Conservation (phyloP, 2,113 vertebrate species). For the Vidua chalybeata region DNA sequence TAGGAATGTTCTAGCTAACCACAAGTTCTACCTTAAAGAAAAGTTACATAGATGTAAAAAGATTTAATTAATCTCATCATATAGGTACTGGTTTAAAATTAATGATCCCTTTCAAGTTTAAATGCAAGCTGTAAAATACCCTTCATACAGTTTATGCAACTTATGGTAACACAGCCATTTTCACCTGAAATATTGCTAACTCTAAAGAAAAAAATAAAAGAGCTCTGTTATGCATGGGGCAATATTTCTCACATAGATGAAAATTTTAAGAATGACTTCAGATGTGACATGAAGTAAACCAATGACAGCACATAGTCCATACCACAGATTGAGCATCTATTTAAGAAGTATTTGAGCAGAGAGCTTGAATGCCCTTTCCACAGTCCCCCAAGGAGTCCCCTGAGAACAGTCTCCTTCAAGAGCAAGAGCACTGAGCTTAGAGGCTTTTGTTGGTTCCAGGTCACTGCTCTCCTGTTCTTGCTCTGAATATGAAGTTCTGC, state of each 20-base stretch:
- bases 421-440: background rate
- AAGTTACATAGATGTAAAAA: background rate
- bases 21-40: background rate
- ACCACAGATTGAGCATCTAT: background rate
- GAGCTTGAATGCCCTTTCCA: background rate
- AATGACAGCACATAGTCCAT: background rate
- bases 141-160: background rate
- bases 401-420: background rate
- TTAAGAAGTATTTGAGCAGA: background rate
- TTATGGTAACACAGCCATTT: background rate
- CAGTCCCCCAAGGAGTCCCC: background rate
- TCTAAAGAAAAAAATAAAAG: background rate
- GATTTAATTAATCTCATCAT: background rate
- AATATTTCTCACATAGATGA: background rate
- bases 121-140: background rate
- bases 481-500: background rate
- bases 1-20: background rate
- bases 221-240: background rate
- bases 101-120: background rate
- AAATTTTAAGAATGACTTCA: background rate
- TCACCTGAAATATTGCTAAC: background rate
- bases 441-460: background rate
- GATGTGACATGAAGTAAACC: background rate
- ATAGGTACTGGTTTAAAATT: background rate
- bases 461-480: background rate